Percentiles rank a stretch among this genome's conserved stretches.
These are phyloP conservation scores for Ernsta delagoae DNA, from an alignment of 2,888 invertebrate genomes.

Conservation along the genomic window DNA sequence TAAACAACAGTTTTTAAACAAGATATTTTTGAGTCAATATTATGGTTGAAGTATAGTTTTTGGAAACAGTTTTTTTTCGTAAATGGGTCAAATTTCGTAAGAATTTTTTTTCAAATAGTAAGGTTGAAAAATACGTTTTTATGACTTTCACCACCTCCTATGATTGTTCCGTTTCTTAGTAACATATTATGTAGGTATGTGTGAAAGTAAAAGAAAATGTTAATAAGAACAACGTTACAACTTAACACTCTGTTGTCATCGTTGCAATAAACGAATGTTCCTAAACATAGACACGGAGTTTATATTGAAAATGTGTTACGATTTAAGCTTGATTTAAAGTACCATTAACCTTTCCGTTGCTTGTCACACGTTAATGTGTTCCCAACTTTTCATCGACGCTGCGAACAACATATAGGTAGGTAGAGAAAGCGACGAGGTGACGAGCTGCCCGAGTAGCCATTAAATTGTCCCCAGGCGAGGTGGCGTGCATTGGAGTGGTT, in stretches of 20 bases:
- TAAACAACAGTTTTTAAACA: background rate
- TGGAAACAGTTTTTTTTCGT: background rate
- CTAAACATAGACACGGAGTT: background rate
- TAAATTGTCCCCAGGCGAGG: slow-evolving; percentile 75
- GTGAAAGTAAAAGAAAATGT: no score
- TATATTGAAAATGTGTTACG: background rate
- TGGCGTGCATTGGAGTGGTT: slow-evolving; percentile 63
- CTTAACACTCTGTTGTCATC: no score
- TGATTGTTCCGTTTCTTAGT: no score
- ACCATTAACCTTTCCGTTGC: slow-evolving; percentile 4
- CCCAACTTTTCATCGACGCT: slow-evolving; percentile 4
- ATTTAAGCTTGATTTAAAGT: background rate
- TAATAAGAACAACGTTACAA: background rate
- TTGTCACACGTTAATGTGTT: background rate
- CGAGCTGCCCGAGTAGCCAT: slow-evolving; percentile 49
- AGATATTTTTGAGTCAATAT: background rate
- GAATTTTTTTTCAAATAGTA: no score
- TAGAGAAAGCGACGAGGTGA: background rate
- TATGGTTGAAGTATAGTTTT: background rate
- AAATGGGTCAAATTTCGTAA: background rate
- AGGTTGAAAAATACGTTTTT: no score
- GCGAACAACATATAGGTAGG: background rate
- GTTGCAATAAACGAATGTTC: background rate
- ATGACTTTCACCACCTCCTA: background rate
- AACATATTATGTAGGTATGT: no score